A percentile compares a stretch with the other conserved stretches of the same genome.
Conservation (phyloP, 2,113 vertebrate species). For the Macheiramphus alcinus region DNA sequence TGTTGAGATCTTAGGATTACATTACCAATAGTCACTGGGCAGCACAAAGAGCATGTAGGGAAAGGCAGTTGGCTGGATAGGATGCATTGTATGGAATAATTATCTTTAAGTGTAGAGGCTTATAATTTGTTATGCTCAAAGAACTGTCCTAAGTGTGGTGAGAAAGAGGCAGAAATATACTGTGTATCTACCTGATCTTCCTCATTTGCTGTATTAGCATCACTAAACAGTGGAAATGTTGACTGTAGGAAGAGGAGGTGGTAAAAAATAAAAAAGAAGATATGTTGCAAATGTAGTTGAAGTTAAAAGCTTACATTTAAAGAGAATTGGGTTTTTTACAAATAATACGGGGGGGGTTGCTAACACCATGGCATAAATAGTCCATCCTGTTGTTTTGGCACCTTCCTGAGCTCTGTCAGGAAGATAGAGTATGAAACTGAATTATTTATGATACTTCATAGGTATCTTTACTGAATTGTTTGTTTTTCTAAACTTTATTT, state of each 20-base stretch:
- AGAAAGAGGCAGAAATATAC: neutral
- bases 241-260: neutral
- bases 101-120: neutral
- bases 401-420: neutral
- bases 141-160: neutral
- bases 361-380: neutral
- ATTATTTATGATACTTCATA: neutral
- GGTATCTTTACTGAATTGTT: neutral
- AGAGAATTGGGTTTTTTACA: neutral
- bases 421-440: neutral
- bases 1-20: neutral
- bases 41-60: neutral
- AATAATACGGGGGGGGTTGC: neutral
- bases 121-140: neutral
- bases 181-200: neutral
- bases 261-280: neutral
- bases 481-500: neutral
- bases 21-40: neutral
- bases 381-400: neutral
- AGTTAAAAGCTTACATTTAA: neutral
- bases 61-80: neutral
- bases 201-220: neutral
- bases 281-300: neutral
- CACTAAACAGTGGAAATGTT: neutral
- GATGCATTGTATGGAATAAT: neutral